Base-by-base conservation (phyloP, 2,888 invertebrate species). In the Phortica okadai region DNA sequence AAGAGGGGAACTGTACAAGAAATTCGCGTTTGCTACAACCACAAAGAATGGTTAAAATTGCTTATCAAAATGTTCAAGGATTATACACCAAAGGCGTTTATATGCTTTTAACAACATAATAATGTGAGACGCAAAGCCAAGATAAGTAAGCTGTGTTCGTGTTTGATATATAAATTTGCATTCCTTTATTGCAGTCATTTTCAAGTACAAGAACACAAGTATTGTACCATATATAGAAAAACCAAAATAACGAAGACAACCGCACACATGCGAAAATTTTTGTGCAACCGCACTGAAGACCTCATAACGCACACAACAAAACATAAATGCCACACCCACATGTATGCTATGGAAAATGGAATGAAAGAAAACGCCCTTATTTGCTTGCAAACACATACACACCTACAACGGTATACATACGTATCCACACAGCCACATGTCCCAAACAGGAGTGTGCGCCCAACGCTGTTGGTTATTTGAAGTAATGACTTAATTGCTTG, bases 401-500 rank as follows among this genome's bases (percentile, higher is more conserved):
- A 69, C 74, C 73, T 62, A 56, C 73, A 67, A 8, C n/a, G 7
- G 5, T n/a, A 45, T n/a, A 59, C 56, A 54, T n/a, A 73, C 73
- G 14, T 33, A 44, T 44, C 21, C 21, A 58, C 41, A 73, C 10
- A 25, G 44, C 21, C 6, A 50, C n/a, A 73, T 64, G 59, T 8
- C 50, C 14, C 59, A 59, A 10, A 16, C 33, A 5, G 74, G 21
- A 54, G 75, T 72, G 50, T 50, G 50, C 6, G 50, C 50, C 75
- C 54, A 76, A 77, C 79, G 79, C 82, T 83, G 83, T 78, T 82
- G 80, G 82, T 77, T 88, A 80, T 86, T 83, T 80, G 83, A 79
- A 84, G 83, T 88, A 85, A 85, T 85, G 85, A 85, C 85, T 85
- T 85, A 85, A 85, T 85, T 85, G 85, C 86, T 88, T 72, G 33